Evolutionary conservation across 2,797 vertebrate species (phyloP), one percentile per base, ranked within the genome.

Genomic region (Enteromius trimaculatus): DNA sequence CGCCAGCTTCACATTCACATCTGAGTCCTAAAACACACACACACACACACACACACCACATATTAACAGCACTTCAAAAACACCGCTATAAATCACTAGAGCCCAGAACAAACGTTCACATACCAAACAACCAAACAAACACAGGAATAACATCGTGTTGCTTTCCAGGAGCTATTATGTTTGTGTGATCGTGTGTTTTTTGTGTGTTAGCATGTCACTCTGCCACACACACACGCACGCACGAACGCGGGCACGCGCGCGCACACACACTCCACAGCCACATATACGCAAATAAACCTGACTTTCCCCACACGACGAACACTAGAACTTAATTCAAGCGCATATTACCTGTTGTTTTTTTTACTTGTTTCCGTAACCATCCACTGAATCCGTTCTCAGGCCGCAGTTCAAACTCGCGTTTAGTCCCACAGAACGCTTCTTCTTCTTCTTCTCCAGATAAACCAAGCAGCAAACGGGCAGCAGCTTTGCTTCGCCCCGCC

Each of bases 401-500:
- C 23, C 37, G 82, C 80, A 60, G 76, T 77, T 71, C 1, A 11
- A 87, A 94, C 93, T 94, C 91, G 92, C 93, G 90, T 92, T 93
- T 92, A 86, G 92, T 92, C 91, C 89, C 80, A 89, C 65, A 85
- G 89, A 90, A 53, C 77, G 88, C 49, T 53, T 51, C 85, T 68
- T 81, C 86, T 89, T 87, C 78, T 44, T 82, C 58, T 62, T 62
- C 85, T 79, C 90, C 83, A 87, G 86, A 90, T 91, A 90, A 90
- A 86, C 87, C 91, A 90, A 91, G 92, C 87, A 91, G 26, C 13
- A 16, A 91, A 91, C 88, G 88, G 90, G 91, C 91, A 91, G 90
- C 91, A 87, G 92, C 92, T 90, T 92, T 89, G 70, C 51, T 60
- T 88, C 55, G 87, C 87, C 92, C 94, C 94, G 91, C 94, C 94